Evolutionary conservation across 1,140 invertebrate genomes (phyloP), one percentile per base, ranked within the genome.

Genomic region (Teleogryllus occipitalis): DNA sequence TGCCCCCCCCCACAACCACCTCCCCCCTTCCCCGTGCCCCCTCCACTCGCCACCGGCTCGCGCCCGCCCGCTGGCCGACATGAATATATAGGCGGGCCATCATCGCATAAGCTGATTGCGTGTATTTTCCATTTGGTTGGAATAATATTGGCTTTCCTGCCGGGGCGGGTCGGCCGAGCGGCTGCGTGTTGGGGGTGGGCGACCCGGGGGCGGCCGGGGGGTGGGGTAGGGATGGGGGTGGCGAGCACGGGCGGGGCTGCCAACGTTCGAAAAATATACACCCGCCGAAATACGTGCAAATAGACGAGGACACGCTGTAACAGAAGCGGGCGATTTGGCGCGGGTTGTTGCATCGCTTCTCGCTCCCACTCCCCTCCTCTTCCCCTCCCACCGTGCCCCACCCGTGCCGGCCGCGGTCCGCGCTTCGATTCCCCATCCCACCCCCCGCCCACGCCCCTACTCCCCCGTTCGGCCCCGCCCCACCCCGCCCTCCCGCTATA

Each of bases 61-160:
- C 54, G 54, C 18, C 18, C 54, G 18, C 54, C 49, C 54, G 54
- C 54, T 65, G 54, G 54, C 54, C 10, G 54, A 65, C 54, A 65
- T 65, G 54, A 65, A 65, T 65, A 65, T 65, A 65, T 65, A 18
- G 54, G 10, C 54, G 54, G 54, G 54, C 54, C 54, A 65, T 65
- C 54, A 65, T 65, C 54, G 54, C 54, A 65, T 65, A 65, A 65
- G 54, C 54, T 65, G 54, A 65, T 65, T 65, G 54, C 54, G 54
- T 65, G 54, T 65, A 65, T 65, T 65, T 65, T 65, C 54, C 54
- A 65, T 65, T 65, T 65, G 49, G 54, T 65, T 65, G 54, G 54
- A 65, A 65, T 65, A 65, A 65, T 65, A 65, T 54, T 65, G 54
- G 54, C 54, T 65, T 65, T 65, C 54, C 54, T 65, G 54, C 54